Percentiles rank a stretch among this genome's conserved stretches.
These are phyloP conservation scores for Lycaena phlaeas DNA, from an alignment of 2,888 invertebrate genomes.

Conservation along the genomic window DNA sequence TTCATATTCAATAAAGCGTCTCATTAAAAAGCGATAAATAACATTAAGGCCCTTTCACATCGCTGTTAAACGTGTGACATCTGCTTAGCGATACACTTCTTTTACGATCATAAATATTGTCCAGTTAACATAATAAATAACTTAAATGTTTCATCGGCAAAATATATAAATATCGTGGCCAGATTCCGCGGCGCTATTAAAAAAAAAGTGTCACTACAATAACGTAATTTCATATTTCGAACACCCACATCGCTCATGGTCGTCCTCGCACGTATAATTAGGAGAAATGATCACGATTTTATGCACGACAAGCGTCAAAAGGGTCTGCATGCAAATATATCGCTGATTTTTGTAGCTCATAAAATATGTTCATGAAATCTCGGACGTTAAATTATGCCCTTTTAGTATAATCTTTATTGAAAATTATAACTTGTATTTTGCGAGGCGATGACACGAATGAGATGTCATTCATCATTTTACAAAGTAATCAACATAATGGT, in stretches of 20 bases:
- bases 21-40: conserved; percentile 69
- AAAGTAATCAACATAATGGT: conserved; percentile 54
- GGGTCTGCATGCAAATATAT: conserved; percentile 59
- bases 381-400: conserved; percentile 38
- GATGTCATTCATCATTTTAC: conserved; percentile 46
- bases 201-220: conserved; percentile 56
- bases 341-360: conserved; percentile 54
- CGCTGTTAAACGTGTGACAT: conserved; percentile 45
- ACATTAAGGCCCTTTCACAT: conserved; percentile 61
- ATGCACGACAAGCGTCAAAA: conserved; percentile 68
- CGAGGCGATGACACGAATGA: conserved; percentile 37
- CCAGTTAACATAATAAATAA: conserved; percentile 38
- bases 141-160: conserved; percentile 22
- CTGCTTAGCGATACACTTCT: conserved; percentile 43
- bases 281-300: conserved; percentile 62
- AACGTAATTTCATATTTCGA: conserved; percentile 64
- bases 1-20: conserved; percentile 41
- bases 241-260: conserved; percentile 63
- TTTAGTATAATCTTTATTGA: conserved; percentile 52
- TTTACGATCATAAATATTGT: conserved; percentile 49
- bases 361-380: conserved; percentile 57
- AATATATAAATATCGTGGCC: conserved; percentile 32
- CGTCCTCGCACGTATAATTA: conserved; percentile 60
- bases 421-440: conserved; percentile 43
- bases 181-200: conserved; percentile 22